Base-by-base conservation (phyloP, 2,888 invertebrate genomes). In the Drosophila greeni region DNA sequence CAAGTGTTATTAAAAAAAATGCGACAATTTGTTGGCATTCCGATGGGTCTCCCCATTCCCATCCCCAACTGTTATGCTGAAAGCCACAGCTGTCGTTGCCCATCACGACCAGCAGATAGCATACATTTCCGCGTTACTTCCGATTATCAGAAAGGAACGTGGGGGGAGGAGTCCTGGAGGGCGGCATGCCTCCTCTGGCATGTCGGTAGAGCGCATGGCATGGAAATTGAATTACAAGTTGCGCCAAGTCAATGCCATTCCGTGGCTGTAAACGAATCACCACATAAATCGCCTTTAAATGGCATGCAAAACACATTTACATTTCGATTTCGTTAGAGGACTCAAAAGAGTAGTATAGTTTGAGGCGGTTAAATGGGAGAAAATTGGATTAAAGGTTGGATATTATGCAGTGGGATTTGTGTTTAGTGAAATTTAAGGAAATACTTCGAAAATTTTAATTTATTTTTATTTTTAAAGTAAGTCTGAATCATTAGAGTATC, bases 201-300 rank as follows among this genome's bases (percentile, higher is more conserved):
- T 55, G 52, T 74, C 45, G 48, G 48, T 65, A 33, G 36, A 11
- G 20, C 47, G 23, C 54, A 29, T 37, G 37, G 59, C 62, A 60
- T 20, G 39, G 31, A 75, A 77, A 83, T 83, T 83, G 64, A 81
- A 77, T 83, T 66, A 83, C 70, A 47, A 64, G 57, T 56, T 51
- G 48, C 64, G 77, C 48, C 75, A 45, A 67, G 78, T 68, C 60
- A 65, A 61, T 74, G 77, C 14, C 68, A 33, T 55, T 62, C 31
- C 60, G 58, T 24, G 45, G 37, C 43, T 42, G 37, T 49, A 72
- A 62, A 47, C 55, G 69, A 66, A 43, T 54, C 33, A 66, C 55
- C 52, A 24, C 40, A 43, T 49, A 74, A 76, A 74, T 60, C 37
- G 51, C 16, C 12, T 36, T 49, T 42, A 61, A 48, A 59, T 45